Evolutionary conservation across 1,140 invertebrate species (phyloP), one percentile per base, ranked within the genome.

Genomic region (Psix sp.): DNA sequence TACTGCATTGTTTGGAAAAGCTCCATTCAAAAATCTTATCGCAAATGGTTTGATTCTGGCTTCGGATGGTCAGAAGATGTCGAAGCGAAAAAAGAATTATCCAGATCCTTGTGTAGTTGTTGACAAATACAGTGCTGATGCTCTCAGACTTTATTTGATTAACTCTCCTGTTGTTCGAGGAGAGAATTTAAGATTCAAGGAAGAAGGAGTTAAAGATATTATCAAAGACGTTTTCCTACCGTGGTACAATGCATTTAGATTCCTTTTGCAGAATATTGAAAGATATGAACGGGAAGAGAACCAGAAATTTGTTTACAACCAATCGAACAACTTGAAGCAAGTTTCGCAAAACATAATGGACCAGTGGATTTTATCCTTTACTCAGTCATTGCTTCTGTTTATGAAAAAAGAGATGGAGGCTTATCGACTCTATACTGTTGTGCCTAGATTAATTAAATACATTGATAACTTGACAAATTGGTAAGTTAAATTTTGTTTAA

Each of bases 241-340:
- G 0, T 99, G 98, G 98, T 99, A 97, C 80, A 99, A 99, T 89
- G 97, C 98, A 1, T 99, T 98, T 84, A 90, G 96, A 52, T 98
- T 98, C 81, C 89, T 99, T 16, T 90, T 98, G 78, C 97, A 98
- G 87, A 98, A 98, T 84, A 90, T 98, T 36, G 92, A 95, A 68
- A 90, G 93, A 71, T 94, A 93, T 77, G 89, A 92, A 15, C 89
- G 92, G 89, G 91, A 93, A 84, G 90, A 95, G 85, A 87, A 90
- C 62, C 75, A 84, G 20, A 76, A 82, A 40, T 93, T 94, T 57
- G 74, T 86, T 24, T 93, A 91, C 85, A 91, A 93, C 65, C 48
- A 87, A 66, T 83, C 82, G 66, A 14, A 67, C n/a, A n/a, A n/a
- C n/a, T n/a, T n/a, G 15, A 29, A 57, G 0, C 20, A 84, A 10